Evolutionary conservation across 2,113 vertebrate species (phyloP).

Genomic region (Ancistrus triradiatus): DNA sequence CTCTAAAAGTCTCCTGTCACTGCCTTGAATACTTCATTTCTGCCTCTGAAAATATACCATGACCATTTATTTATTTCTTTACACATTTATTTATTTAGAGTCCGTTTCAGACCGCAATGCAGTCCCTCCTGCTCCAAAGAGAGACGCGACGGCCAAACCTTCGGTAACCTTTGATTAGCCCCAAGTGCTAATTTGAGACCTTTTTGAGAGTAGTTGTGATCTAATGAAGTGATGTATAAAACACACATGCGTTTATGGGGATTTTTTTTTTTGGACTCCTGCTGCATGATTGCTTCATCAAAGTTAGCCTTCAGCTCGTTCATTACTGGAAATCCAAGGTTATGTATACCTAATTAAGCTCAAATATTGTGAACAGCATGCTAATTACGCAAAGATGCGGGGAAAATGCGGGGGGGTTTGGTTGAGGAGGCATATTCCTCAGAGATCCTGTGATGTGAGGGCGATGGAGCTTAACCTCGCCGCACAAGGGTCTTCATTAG

Average conservation of each 20-base stretch:
- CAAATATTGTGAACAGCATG: constrained; percentile 78
- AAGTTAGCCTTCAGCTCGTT: constrained; percentile 71
- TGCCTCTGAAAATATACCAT: constrained; percentile 38
- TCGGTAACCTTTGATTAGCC: constrained; percentile 4
- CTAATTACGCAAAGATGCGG: constrained; percentile 70
- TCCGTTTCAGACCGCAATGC: not conserved
- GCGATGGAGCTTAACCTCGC: constrained; percentile 62
- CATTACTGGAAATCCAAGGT: constrained; percentile 81
- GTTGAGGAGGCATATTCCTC: constrained; percentile 75
- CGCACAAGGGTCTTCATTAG: constrained; percentile 66
- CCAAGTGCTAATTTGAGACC: not conserved
- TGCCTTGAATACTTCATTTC: constrained; percentile 51
- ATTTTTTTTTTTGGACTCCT: constrained; percentile 66
- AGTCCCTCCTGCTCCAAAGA: not conserved
- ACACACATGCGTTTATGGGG: constrained; percentile 12
- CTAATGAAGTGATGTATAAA: not conserved
- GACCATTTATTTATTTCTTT: constrained; percentile 13
- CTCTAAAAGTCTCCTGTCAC: constrained; percentile 57
- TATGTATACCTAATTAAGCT: constrained; percentile 82
- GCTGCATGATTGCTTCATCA: constrained; percentile 76
- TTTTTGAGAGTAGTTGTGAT: not conserved
- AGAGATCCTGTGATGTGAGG: constrained; percentile 68
- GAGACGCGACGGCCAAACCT: not conserved
- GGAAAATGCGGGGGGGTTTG: constrained; percentile 60
- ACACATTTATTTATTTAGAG: constrained; percentile 1